A percentile compares a stretch with the other conserved stretches of the same genome.
phyloP scores from a whole-genome alignment of 1,140 invertebrate species.

The Apocrypta bakeri region DNA sequence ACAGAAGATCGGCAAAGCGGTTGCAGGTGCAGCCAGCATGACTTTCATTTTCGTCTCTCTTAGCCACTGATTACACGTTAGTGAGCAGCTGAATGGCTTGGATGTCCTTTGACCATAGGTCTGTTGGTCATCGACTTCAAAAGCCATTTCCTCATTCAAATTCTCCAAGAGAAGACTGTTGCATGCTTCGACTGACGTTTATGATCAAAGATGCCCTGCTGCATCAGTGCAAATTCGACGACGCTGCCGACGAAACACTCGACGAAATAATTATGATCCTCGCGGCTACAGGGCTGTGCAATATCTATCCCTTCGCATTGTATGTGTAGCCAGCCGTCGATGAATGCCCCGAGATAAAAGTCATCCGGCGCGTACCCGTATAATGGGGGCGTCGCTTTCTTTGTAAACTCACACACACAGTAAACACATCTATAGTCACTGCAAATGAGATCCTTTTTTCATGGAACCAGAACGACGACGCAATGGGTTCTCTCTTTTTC shows the following conservation, averaged over 20 bases:
- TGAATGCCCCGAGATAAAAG: conserved; percentile 36
- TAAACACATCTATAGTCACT: background rate
- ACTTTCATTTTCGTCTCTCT: conserved; percentile 30
- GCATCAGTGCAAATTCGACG: background rate
- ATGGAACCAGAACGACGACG: background rate
- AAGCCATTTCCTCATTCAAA: conserved; percentile 61
- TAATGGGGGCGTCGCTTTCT: background rate
- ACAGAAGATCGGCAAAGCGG: background rate
- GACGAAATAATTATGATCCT: conserved; percentile 49
- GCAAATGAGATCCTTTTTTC: conserved; percentile 40
- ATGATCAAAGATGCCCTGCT: conserved; percentile 63
- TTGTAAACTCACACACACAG: background rate
- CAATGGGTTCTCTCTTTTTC: background rate
- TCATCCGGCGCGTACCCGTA: background rate
- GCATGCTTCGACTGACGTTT: conserved; percentile 52
- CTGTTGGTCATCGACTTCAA: conserved; percentile 57
- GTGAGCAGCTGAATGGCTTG: background rate
- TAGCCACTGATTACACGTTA: background rate
- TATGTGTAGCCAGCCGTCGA: background rate
- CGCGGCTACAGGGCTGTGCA: background rate
- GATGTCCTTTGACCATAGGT: conserved; percentile 8
- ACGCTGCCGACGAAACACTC: conserved; percentile 5
- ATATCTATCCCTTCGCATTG: background rate
- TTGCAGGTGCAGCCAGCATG: conserved; percentile 9
- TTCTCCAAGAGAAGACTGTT: conserved; percentile 47